phyloP scores from a whole-genome alignment of 1,140 invertebrate species.

The Heliconius hewitsoni region DNA sequence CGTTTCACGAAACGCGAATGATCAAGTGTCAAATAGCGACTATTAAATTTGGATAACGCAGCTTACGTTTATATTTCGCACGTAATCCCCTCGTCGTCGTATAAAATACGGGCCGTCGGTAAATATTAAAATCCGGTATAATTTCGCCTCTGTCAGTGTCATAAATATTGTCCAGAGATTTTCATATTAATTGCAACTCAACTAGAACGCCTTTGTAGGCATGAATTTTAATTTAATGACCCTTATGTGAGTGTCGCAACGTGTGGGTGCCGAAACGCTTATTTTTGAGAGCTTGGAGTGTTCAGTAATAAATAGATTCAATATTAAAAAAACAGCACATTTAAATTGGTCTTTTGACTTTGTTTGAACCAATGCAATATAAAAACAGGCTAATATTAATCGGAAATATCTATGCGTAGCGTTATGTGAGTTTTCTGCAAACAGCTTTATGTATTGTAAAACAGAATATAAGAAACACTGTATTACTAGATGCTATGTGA shows the following conservation, averaged over 20 bases:
- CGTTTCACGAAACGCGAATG: conserved; percentile 62
- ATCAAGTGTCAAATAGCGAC: conserved; percentile 71
- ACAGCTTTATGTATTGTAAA: conserved; percentile 35
- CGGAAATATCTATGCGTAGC: background rate
- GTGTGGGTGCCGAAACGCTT: conserved; percentile 32
- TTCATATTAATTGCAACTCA: conserved; percentile 74
- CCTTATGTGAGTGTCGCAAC: conserved; percentile 44
- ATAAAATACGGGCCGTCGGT: conserved; percentile 73
- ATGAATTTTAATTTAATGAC: conserved; percentile 70
- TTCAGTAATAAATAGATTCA: conserved; percentile 23
- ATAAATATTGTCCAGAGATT: conserved; percentile 74
- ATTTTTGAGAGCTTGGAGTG: conserved; percentile 28
- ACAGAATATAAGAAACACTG: background rate
- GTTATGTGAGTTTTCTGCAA: background rate
- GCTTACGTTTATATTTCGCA: conserved; percentile 70
- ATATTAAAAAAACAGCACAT: background rate
- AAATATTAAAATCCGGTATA: conserved; percentile 74
- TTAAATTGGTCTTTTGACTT: background rate
- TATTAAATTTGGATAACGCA: conserved; percentile 72
- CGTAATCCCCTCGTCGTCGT: conserved; percentile 68
- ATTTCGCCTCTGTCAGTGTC: conserved; percentile 66
- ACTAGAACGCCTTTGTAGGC: conserved; percentile 64
- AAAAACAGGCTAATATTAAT: too few species aligned
- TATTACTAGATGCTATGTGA: conserved; percentile 54
- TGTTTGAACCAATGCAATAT: too few species aligned